Conservation (phyloP, 2,113 vertebrate genomes). For the Crotalus viridis region DNA sequence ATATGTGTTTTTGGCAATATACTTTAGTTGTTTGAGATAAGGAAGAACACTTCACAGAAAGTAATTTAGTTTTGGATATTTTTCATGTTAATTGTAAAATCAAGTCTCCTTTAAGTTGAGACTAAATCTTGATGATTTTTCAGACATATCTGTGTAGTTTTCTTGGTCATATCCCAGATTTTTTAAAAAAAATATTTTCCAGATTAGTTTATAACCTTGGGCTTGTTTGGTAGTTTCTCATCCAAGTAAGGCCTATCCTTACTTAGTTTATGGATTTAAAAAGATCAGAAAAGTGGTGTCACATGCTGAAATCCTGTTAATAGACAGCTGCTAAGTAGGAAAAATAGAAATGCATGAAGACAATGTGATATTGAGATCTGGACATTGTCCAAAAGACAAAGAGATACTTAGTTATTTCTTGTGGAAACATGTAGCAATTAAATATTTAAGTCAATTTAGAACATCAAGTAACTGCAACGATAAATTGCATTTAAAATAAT, state of each 20-base stretch:
- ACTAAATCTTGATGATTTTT: background rate
- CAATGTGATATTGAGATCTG: background rate
- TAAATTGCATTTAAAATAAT: background rate
- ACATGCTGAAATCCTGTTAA: background rate
- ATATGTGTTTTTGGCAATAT: background rate
- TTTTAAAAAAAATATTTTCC: background rate
- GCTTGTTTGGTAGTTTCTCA: background rate
- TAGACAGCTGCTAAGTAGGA: background rate
- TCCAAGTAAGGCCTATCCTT: background rate
- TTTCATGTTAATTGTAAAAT: background rate
- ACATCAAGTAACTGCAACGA: background rate
- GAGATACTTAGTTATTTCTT: background rate
- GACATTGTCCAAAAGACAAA: background rate
- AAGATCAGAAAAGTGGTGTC: background rate
- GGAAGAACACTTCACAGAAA: background rate
- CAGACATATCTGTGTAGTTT: background rate
- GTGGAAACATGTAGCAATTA: background rate
- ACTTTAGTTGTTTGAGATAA: background rate
- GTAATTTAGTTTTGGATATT: background rate
- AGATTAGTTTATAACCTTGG: background rate
- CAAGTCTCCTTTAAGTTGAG: background rate
- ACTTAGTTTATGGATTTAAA: background rate
- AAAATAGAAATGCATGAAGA: background rate
- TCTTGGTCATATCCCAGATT: background rate
- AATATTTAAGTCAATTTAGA: background rate